phyloP scores from a whole-genome alignment of 2,888 invertebrate species.

The Lagria hirta region DNA sequence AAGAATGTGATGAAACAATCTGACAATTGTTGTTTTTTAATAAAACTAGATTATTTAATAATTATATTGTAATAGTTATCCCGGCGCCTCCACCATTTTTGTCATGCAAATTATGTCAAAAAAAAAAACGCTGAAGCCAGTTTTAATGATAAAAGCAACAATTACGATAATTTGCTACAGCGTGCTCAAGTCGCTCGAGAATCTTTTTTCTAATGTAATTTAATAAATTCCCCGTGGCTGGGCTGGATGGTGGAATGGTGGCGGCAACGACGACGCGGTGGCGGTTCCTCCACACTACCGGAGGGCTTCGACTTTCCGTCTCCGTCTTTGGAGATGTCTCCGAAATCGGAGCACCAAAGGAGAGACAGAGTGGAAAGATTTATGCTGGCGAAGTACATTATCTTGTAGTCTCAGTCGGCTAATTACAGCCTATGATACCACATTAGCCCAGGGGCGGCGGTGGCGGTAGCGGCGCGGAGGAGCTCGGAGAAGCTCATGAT shows the following conservation, averaged over 20 bases:
- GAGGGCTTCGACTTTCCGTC: constrained; percentile 38
- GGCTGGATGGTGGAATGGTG: constrained; percentile 31
- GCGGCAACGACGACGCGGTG: too few relatives aligned
- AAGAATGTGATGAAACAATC: too few relatives aligned
- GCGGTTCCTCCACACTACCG: constrained; percentile 35
- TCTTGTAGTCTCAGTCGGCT: constrained; percentile 60
- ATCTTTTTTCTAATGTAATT: constrained; percentile 47
- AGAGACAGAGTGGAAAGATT: constrained; percentile 53
- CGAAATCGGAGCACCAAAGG: constrained; percentile 36
- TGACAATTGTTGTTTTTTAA: too few relatives aligned
- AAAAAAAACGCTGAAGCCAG: too few relatives aligned
- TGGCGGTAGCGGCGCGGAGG: too few relatives aligned
- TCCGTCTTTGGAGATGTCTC: constrained; percentile 33
- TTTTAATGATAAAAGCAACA: too few relatives aligned
- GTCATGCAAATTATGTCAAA: too few relatives aligned
- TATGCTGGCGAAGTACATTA: constrained; percentile 59
- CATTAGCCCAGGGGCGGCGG: constrained; percentile 56
- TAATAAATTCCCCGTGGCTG: constrained; percentile 50
- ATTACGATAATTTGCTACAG: too few relatives aligned
- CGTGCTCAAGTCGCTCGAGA: constrained; percentile 16
- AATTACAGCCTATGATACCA: constrained; percentile 60
- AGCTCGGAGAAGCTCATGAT: constrained; percentile 49
- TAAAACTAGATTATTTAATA: too few relatives aligned
- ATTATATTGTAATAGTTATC: too few relatives aligned
- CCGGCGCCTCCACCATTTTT: too few relatives aligned